A percentile compares a stretch with the other conserved stretches of the same genome.
Conservation (phyloP, 2,113 vertebrate species). For the Corythornis vintsioides region DNA sequence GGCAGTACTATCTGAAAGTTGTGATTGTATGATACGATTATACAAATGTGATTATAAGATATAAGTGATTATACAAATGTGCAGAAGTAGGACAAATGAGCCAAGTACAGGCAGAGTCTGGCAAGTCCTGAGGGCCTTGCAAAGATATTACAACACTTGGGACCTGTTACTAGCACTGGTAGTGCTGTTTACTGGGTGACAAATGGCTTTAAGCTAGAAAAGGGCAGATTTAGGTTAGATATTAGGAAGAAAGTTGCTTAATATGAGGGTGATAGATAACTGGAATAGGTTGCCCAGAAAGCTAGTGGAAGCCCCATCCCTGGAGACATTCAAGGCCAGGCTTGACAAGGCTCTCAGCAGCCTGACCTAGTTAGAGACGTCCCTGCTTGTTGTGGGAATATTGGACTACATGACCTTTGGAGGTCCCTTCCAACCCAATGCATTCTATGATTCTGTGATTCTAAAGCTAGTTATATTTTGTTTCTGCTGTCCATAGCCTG, state of each 20-base stretch:
- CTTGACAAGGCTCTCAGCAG: no score
- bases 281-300: no score
- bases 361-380: no score
- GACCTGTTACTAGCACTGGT: background rate
- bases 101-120: background rate
- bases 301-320: no score
- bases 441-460: no score
- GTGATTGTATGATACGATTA: background rate
- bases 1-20: background rate
- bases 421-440: no score
- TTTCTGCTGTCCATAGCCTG: background rate
- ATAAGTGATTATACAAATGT: background rate
- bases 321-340: no score
- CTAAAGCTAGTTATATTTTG: background rate
- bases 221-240: no score
- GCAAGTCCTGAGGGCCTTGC: background rate
- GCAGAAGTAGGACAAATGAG: background rate
- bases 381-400: no score
- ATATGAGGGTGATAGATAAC: no score
- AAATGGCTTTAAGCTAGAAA: background rate
- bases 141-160: background rate
- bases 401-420: no score
- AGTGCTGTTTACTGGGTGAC: background rate
- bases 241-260: no score
- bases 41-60: background rate